Evolutionary conservation across 1,140 invertebrate genomes (phyloP), one percentile per base, ranked within the genome.

Genomic region (Epicauta chinensis): DNA sequence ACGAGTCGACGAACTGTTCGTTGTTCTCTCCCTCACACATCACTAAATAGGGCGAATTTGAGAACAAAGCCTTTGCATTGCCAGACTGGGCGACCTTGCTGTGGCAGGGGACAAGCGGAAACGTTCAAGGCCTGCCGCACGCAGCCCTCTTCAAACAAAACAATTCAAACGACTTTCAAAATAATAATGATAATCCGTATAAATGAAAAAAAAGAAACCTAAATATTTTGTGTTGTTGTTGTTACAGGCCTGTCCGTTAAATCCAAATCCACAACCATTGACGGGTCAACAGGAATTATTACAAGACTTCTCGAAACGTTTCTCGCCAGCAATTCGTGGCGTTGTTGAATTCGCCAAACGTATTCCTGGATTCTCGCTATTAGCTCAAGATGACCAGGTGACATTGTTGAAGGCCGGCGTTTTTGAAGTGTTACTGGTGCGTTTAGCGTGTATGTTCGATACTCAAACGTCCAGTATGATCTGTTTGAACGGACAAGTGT

Each of bases 331-430:
- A 31, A 96, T 98, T 62, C 88, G 92, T 61, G 94, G 93, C 40
- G 94, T 98, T 2, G 94, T 98, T 37, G 93, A 96, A 68, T 99
- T 98, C 71, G 95, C 95, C 58, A 97, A 97, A 68, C 84, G 91
- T 57, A 93, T 99, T 59, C 95, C 96, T 51, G 95, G 95, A 44
- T 98, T 99, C 77, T 83, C 88, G 58, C 77, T 94, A 48, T 80
- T 98, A 42, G 85, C 93, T 14, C 92, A 97, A 73, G 93, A 97
- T 64, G 95, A 98, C 70, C 94, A 97, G 75, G 93, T 98, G 60
- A 95, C 92, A 46, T 77, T 99, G 17, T 79, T 99, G 47, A 98
- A 98, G 75, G 93, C 91, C 46, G 92, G 92, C 14, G 89, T 96
- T 7, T 96, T 96, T 69, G 93, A 96, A 74, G 91, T 94, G 37